Conservation (phyloP, 2,797 vertebrate species). For the Tapirus indicus region DNA sequence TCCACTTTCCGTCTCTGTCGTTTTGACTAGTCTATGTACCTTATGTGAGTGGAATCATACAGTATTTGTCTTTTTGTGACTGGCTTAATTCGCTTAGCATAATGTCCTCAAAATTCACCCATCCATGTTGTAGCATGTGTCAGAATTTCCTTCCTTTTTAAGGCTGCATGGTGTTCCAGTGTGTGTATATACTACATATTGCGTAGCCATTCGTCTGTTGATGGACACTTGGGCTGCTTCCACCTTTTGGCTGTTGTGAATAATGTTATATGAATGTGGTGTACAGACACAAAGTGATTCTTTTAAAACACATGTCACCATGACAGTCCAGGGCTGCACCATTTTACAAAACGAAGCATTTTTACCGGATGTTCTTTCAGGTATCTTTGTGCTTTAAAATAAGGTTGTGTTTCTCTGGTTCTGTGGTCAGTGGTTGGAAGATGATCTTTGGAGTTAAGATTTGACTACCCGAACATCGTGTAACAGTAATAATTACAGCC, state of each 20-base stretch:
- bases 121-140: fast-evolving
- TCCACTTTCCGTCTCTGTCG: neutral
- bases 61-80: neutral
- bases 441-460: neutral
- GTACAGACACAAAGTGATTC: too few species aligned
- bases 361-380: neutral
- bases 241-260: fast-evolving
- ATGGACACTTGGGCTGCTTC: fast-evolving
- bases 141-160: neutral
- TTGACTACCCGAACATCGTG: neutral
- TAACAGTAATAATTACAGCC: neutral
- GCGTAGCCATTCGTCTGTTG: fast-evolving
- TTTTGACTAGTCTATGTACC: neutral
- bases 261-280: too few species aligned
- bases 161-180: neutral
- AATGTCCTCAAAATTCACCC: neutral
- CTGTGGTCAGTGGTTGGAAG: neutral
- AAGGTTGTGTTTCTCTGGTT: neutral
- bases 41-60: fast-evolving
- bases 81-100: neutral
- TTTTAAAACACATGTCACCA: too few species aligned
- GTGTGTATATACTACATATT: fast-evolving
- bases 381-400: neutral
- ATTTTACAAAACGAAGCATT: neutral
- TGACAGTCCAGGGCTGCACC: neutral